A percentile compares a stretch with the other conserved stretches of the same genome.
phyloP scores from a whole-genome alignment of 2,113 vertebrate species.

The Charina bottae region DNA sequence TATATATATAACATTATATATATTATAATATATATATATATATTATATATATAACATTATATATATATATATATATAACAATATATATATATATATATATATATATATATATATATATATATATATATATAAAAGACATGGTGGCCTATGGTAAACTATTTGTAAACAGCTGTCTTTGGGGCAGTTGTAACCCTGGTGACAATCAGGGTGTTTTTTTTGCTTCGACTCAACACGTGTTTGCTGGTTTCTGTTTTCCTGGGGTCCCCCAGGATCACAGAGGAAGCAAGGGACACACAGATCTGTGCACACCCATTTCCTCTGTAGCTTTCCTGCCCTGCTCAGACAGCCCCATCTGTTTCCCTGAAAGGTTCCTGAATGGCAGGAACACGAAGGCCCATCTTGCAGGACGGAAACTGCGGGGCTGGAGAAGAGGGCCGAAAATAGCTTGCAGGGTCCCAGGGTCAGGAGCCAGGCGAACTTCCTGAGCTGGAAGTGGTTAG shows the following conservation, averaged over 20 bases:
- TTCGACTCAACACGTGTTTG: constrained; percentile 41
- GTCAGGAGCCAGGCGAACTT: constrained; percentile 6
- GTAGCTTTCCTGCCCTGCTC: constrained; percentile 48
- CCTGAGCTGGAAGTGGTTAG: not conserved
- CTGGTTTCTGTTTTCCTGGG: constrained; percentile 33
- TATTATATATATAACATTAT: too few relatives aligned
- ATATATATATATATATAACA: not conserved
- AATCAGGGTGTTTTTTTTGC: not conserved
- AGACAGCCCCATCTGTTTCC: constrained; percentile 47
- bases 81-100: too few relatives aligned
- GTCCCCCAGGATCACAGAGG: constrained; percentile 42
- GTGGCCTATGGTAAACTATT: not conserved
- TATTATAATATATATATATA: too few relatives aligned
- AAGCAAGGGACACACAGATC: constrained; percentile 13
- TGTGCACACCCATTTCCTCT: constrained; percentile 45
- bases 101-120: too few relatives aligned
- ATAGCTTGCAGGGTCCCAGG: fast-evolving
- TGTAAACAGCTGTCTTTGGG: not conserved
- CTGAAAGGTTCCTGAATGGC: not conserved
- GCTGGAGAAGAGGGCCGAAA: not conserved
- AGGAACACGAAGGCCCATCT: constrained; percentile 3
- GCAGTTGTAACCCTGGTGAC: not conserved
- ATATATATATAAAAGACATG: not conserved
- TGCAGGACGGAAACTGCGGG: not conserved
- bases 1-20: too few relatives aligned